These are phyloP conservation scores for Matsumurasca onukii DNA, from an alignment of 1,140 invertebrate genomes.

Conservation along the genomic window DNA sequence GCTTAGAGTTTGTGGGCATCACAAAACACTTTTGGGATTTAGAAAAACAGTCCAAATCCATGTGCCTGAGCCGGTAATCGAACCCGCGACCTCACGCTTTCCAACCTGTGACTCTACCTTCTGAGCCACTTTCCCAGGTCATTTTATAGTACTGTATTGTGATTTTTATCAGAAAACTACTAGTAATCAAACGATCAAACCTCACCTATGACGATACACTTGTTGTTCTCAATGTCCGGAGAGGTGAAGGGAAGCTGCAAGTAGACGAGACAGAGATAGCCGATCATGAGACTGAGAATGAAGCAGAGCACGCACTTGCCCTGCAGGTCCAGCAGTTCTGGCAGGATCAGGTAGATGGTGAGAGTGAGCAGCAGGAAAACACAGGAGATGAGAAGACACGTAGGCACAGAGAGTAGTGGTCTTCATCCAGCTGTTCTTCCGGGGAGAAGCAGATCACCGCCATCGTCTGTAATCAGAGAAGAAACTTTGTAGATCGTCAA, in stretches of 20 bases:
- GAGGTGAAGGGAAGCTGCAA: slow-evolving; percentile 45
- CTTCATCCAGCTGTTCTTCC: slow-evolving; percentile 26
- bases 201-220: slow-evolving; percentile 9
- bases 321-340: slow-evolving; percentile 57
- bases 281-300: slow-evolving; percentile 55
- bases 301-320: slow-evolving; percentile 57
- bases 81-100: too few species aligned
- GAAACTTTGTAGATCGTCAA: too few species aligned
- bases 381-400: slow-evolving; percentile 52
- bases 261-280: slow-evolving; percentile 57
- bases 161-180: too few species aligned
- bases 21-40: too few species aligned
- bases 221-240: neutral
- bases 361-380: slow-evolving; percentile 58
- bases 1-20: too few species aligned
- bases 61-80: too few species aligned
- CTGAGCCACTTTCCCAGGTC: too few species aligned
- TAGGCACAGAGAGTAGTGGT: slow-evolving; percentile 23
- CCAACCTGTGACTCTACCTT: too few species aligned
- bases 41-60: too few species aligned
- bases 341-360: slow-evolving; percentile 56
- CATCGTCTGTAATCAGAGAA: slow-evolving; percentile 1
- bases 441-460: slow-evolving; percentile 8
- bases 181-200: too few species aligned
- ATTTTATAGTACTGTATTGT: too few species aligned